Evolutionary conservation across 2,888 invertebrate genomes (phyloP), one percentile per base, ranked within the genome.

Genomic region (Uropetala carovei): DNA sequence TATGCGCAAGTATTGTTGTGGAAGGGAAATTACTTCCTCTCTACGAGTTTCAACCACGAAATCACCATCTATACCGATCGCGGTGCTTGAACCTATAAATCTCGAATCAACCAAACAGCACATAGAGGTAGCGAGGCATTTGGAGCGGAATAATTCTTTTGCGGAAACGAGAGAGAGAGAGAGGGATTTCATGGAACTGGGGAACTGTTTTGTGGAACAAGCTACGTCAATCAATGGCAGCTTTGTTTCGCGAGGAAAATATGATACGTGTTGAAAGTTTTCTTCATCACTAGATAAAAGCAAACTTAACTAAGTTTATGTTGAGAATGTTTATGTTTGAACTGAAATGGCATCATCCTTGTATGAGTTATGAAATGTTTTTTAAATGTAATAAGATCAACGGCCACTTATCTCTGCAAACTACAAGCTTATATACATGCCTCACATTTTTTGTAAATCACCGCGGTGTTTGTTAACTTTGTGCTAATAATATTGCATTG

Each of bases 1-100:
- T 22, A 22, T 13, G n/a, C 27, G 27, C 75, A 3, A 27, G 11
- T 75, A 75, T 75, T 27, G 22, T 75, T 27, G 75, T 27, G 75
- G 75, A 27, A 75, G 27, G 4, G 22, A 75, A 27, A 75, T 75
- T 27, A 75, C 75, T 7, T 14, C 75, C 27, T 11, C 27, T 75
- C 27, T n/a, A 18, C n/a, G 68, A 68, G 68, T 68, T 68, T 68
- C 68, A 22, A 68, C 68, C 68, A n/a, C 68, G n/a, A 68, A 68
- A 68, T 68, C 68, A 18, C 68, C n/a, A n/a, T 68, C 22, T 22
- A 18, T n/a, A 22, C 68, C 68, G 68, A 68, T 68, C 68, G 18
- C 68, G 68, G 16, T 18, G 68, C 68, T 68, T 68, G 68, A 18
- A n/a, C 18, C 22, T 68, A 68, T 68, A 68, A 68, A 68, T 68